Evolutionary conservation across 2,888 invertebrate genomes (phyloP), one percentile per base, ranked within the genome.

Genomic region (Drosophila nr. medialis): DNA sequence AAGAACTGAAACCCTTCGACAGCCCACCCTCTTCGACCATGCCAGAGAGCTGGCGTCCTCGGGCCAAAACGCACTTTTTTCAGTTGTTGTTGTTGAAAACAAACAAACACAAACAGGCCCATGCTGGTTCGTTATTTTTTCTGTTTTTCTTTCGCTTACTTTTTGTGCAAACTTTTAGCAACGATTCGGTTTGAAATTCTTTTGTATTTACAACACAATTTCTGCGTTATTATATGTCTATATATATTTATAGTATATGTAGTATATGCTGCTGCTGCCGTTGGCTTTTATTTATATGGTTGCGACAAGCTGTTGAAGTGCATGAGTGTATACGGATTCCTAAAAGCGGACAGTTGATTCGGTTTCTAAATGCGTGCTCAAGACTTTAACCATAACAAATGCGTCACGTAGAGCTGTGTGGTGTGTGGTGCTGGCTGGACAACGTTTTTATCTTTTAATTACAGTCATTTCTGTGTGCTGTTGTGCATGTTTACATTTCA

Each of bases 171-270:
- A 86, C 64, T 89, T 83, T 77, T 59, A 70, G 72, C 81, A 83
- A 68, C 72, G 77, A 75, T 88, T 88, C 75, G 88, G 80, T 77
- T 86, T 83, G 85, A 86, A 86, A 85, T 80, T 86, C 88, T 83
- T 85, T 85, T 86, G 83, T 86, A 64, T 63, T 85, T 88, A 80
- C 86, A 83, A 67, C 66, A 75, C 63, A 72, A 86, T 88, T 77
- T 69, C 66, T 66, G 56, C 59, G 64, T 75, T 83, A 72, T 83
- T 56, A 34, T 24, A 32, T 36, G 13, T 51, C 4, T 29, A 30
- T 6, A 21, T 29, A 48, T 38, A 54, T 15, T 29, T 27, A n/a
- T 32, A 30, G 45, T 30, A 6, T 29, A 18, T 15, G 7, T 24
- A 21, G n/a, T 15, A 40, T 32, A 0, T 48, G 45, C 15, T 24